Conservation (phyloP, 2,797 vertebrate species). For the Tapirus indicus region DNA sequence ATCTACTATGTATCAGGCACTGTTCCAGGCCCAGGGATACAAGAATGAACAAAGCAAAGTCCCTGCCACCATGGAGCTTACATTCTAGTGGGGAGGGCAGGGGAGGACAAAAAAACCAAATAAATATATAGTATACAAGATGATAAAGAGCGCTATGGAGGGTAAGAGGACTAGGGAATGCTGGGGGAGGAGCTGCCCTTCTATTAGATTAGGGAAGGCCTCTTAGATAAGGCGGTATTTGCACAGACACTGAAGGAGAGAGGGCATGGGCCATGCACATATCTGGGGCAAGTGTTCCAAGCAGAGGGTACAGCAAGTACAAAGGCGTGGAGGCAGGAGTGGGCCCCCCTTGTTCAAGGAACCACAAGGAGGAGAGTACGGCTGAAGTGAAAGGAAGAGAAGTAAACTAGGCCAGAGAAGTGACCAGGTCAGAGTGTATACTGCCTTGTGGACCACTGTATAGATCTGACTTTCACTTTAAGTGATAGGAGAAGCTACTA, state of each 20-base stretch:
- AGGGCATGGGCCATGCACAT: background rate
- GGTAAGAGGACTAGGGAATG: background rate
- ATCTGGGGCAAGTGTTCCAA: background rate
- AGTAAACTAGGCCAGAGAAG: background rate
- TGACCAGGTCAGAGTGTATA: background rate
- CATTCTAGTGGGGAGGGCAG: background rate
- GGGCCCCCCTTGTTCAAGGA: background rate
- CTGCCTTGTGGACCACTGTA: background rate
- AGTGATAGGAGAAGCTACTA: background rate
- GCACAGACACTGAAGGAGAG: background rate
- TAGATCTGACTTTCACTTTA: conserved; percentile 4
- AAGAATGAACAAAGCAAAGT: conserved; percentile 7
- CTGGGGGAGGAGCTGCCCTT: background rate
- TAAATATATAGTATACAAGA: background rate
- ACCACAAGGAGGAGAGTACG: background rate
- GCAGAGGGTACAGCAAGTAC: background rate
- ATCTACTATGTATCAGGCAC: background rate
- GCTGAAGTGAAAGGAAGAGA: background rate
- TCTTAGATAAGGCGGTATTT: background rate
- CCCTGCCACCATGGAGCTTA: background rate
- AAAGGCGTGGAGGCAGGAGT: background rate
- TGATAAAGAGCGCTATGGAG: background rate
- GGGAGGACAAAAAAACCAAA: background rate
- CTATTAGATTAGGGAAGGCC: background rate
- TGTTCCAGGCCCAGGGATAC: background rate